Conservation (phyloP, 2,888 invertebrate species). For the Uloborus plumipes region DNA sequence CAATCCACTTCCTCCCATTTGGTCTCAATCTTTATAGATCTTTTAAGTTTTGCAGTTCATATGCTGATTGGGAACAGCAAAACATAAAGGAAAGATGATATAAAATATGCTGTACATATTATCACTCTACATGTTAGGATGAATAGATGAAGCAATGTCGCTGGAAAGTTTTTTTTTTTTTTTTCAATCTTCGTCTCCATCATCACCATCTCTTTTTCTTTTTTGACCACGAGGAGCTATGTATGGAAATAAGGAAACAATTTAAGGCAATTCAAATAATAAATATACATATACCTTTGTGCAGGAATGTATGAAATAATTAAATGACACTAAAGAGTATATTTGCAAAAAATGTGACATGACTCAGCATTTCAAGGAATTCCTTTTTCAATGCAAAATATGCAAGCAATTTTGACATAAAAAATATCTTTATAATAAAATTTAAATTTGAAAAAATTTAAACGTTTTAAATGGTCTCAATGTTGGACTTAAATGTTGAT, state of each 20-base stretch:
- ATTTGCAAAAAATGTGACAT: no score
- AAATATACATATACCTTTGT: neutral
- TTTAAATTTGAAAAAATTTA: no score
- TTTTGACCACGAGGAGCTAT: constrained; percentile 56
- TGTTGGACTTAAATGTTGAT: no score
- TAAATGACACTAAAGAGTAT: no score
- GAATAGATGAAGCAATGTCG: constrained; percentile 60
- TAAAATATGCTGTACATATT: constrained; percentile 63
- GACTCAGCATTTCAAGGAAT: no score
- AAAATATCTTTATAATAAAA: no score
- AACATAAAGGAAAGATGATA: constrained; percentile 58
- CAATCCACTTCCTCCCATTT: constrained; percentile 52
- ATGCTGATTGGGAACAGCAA: constrained; percentile 35
- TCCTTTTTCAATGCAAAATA: no score
- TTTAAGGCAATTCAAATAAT: constrained; percentile 5
- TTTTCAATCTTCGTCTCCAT: constrained; percentile 55
- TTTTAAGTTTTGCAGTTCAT: constrained; percentile 58
- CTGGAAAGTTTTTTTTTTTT: constrained; percentile 58
- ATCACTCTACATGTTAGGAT: constrained; percentile 65
- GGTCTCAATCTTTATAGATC: constrained; percentile 48
- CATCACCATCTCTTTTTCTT: constrained; percentile 58
- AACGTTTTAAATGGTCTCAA: no score
- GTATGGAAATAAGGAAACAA: constrained; percentile 4
- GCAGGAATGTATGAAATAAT: no score
- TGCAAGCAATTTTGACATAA: no score